Evolutionary conservation across 2,888 invertebrate species (phyloP).

Genomic region (Corythucha ciliata): DNA sequence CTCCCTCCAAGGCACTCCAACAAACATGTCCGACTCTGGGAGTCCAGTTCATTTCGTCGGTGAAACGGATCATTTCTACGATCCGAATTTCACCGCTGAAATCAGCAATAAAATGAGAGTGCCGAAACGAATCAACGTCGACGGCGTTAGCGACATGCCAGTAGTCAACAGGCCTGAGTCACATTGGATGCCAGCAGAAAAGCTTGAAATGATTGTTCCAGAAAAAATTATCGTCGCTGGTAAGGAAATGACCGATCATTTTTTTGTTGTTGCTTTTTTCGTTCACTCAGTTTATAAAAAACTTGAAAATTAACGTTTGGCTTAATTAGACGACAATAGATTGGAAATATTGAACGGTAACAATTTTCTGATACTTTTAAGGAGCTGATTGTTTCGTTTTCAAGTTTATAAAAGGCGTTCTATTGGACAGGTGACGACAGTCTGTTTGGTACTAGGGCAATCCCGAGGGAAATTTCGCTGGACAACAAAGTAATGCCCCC

Average conservation of each 20-base stretch:
- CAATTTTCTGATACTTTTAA: no score
- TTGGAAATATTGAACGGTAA: no score
- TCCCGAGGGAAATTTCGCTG: slow-evolving; percentile 75
- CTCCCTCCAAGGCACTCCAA: no score
- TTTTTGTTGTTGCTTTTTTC: not conserved
- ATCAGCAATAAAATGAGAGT: slow-evolving; percentile 75
- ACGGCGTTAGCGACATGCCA: slow-evolving; percentile 53
- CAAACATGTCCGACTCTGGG: slow-evolving; percentile 24
- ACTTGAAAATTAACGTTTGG: slow-evolving; percentile 5
- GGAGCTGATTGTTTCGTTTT: no score
- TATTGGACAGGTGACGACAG: slow-evolving; percentile 48
- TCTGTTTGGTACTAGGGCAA: slow-evolving; percentile 59
- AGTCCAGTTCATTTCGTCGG: slow-evolving; percentile 55
- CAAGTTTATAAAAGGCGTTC: no score
- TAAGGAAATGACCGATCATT: slow-evolving; percentile 40
- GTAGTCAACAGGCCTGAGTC: slow-evolving; percentile 25
- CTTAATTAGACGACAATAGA: no score
- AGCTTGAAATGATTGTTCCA: slow-evolving; percentile 86
- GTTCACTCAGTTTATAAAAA: not conserved
- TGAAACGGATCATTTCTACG: slow-evolving; percentile 50
- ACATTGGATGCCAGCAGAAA: slow-evolving; percentile 45
- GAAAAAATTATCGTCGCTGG: slow-evolving; percentile 86
- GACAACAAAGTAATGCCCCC: slow-evolving; percentile 70
- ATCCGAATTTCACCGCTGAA: slow-evolving; percentile 62
- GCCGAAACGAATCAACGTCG: slow-evolving; percentile 67